phyloP scores from a whole-genome alignment of 2,888 invertebrate species.

The Pristionchus mayeri region DNA sequence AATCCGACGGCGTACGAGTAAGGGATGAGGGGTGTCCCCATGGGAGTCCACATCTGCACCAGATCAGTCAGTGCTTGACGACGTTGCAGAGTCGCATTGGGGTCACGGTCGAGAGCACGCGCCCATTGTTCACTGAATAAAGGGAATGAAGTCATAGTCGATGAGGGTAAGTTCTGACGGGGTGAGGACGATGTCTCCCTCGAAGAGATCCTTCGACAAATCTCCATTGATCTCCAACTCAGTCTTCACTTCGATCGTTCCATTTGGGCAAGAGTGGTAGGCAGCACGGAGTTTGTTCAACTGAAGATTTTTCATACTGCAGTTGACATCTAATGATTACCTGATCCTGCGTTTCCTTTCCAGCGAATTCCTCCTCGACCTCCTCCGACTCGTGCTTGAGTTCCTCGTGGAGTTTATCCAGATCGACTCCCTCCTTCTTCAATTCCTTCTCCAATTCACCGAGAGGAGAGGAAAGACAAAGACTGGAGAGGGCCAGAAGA shows the following conservation, averaged over 20 bases:
- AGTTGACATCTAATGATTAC: not conserved
- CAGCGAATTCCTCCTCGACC: conserved; percentile 17
- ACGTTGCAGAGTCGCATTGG: conserved; percentile 33
- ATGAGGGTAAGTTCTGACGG: not conserved
- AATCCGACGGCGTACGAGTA: conserved; percentile 25
- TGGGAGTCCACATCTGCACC: conserved; percentile 6
- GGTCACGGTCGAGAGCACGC: conserved; percentile 9
- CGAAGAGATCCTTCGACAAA: conserved; percentile 11
- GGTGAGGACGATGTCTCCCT: conserved; percentile 40
- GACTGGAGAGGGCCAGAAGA: not conserved
- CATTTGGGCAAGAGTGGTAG: not conserved
- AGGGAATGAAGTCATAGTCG: too few species aligned
- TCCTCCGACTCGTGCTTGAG: not conserved
- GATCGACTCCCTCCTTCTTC: conserved; percentile 30
- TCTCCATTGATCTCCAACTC: conserved; percentile 23
- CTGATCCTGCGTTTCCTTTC: not conserved
- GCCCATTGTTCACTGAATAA: conserved; percentile 25
- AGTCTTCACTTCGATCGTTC: not conserved
- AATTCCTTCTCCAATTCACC: conserved; percentile 16
- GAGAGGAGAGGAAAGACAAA: conserved; percentile 15
- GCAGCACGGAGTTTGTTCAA: conserved; percentile 7
- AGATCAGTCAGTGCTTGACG: conserved; percentile 30
- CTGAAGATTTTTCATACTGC: not conserved
- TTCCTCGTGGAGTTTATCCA: not conserved
- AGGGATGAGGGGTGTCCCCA: conserved; percentile 10